These are phyloP conservation scores for Fulmarus glacialis DNA, from an alignment of 2,113 vertebrate genomes.

Conservation along the genomic window DNA sequence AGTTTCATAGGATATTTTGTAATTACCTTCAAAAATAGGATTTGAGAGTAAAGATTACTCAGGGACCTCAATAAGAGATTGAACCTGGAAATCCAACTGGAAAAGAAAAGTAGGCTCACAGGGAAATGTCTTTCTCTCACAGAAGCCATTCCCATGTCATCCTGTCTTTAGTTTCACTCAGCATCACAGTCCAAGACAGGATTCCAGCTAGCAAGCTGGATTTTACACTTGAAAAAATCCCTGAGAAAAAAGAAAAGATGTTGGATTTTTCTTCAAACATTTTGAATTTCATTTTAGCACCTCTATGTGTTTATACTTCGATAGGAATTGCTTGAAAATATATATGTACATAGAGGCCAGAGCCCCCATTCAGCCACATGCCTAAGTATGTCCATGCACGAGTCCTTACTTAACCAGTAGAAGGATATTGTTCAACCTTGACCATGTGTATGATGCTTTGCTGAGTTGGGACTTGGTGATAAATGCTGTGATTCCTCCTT, in stretches of 20 bases:
- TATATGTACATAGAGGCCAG: background rate
- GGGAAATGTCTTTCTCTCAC: background rate
- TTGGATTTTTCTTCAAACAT: background rate
- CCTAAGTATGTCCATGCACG: background rate
- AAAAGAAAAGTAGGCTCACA: background rate
- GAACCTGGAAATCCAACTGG: background rate
- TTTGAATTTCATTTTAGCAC: background rate
- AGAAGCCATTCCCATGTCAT: background rate
- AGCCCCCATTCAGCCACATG: background rate
- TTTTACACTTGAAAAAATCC: background rate
- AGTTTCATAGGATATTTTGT: background rate
- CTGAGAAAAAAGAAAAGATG: background rate
- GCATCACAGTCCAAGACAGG: background rate
- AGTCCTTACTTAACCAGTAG: background rate
- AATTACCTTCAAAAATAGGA: background rate
- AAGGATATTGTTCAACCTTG: background rate
- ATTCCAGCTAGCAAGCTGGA: background rate
- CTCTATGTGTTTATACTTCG: background rate
- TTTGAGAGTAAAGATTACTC: constrained; percentile 4
- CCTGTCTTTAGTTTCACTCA: background rate
- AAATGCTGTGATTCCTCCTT: background rate
- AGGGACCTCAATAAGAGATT: background rate
- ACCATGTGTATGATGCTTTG: background rate
- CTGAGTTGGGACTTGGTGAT: background rate
- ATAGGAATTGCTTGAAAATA: background rate